Percentiles rank a stretch among this genome's conserved stretches.
phyloP scores from a whole-genome alignment of 2,888 invertebrate genomes.

The Iselma pallidipennis region DNA sequence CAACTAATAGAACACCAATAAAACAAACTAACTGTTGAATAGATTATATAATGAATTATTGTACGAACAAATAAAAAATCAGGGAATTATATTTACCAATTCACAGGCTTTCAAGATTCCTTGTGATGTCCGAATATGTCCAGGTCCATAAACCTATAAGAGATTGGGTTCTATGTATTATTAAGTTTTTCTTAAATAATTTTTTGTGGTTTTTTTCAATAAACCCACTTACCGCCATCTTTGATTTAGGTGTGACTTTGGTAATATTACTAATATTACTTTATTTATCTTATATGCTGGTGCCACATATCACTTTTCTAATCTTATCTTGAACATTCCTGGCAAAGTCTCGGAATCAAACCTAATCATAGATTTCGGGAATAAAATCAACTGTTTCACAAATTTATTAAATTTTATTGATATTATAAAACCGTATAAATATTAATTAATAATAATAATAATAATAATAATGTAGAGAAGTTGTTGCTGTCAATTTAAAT shows the following conservation, averaged over 20 bases:
- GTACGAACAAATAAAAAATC: too few species aligned
- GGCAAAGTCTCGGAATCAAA: too few species aligned
- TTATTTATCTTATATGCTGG: not conserved
- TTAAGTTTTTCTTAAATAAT: not conserved
- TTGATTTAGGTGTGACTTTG: not conserved
- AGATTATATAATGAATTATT: too few species aligned
- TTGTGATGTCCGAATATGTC: slow-evolving; percentile 14
- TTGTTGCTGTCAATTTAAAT: slow-evolving; percentile 23
- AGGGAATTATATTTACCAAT: slow-evolving; percentile 15
- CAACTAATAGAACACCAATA: slow-evolving; percentile 20
- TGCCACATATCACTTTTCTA: not conserved
- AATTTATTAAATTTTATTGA: too few species aligned
- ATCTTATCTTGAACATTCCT: slow-evolving; percentile 3
- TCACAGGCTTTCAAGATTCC: slow-evolving; percentile 21
- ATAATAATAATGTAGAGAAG: too few species aligned
- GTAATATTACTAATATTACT: not conserved
- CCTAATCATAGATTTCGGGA: too few species aligned
- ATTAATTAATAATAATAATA: too few species aligned
- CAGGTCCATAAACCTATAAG: slow-evolving; percentile 10
- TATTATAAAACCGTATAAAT: too few species aligned
- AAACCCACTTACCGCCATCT: slow-evolving; percentile 16
- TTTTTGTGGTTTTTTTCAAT: not conserved
- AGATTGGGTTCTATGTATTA: slow-evolving; percentile 4
- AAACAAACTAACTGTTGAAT: slow-evolving; percentile 24
- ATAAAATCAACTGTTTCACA: too few species aligned